phyloP scores from a whole-genome alignment of 2,888 invertebrate genomes.

The Netelia virgata region DNA sequence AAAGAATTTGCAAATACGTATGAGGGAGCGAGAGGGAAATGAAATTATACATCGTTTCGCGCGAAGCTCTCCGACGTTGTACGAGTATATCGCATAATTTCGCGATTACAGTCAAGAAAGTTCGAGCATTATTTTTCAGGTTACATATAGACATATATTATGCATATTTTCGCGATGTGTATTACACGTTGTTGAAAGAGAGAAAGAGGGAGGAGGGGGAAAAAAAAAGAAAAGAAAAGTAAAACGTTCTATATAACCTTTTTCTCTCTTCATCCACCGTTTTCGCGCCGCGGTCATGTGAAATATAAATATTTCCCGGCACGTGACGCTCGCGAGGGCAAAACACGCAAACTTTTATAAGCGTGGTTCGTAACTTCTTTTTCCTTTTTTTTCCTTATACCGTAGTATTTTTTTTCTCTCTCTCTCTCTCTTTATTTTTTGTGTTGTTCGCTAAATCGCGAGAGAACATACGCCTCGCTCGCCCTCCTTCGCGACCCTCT shows the following conservation, averaged over 20 bases:
- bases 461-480: slow-evolving; percentile 44
- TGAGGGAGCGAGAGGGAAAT: no score
- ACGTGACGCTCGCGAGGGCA: slow-evolving; percentile 54
- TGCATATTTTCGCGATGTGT: neutral
- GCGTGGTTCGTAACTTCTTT: slow-evolving; percentile 56
- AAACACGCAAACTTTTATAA: slow-evolving; percentile 68
- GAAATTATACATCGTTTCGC: no score
- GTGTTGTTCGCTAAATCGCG: slow-evolving; percentile 51
- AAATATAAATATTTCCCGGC: slow-evolving; percentile 65
- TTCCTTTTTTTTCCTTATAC: slow-evolving; percentile 29
- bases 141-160: neutral
- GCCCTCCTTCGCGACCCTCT: slow-evolving; percentile 16
- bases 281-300: slow-evolving; percentile 47
- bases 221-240: neutral
- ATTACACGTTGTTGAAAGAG: slow-evolving; percentile 29
- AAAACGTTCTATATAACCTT: slow-evolving; percentile 27
- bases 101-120: neutral
- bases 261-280: slow-evolving; percentile 41
- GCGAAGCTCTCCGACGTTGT: neutral
- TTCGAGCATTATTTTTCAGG: slow-evolving; percentile 3
- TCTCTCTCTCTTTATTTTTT: neutral
- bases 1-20: no score
- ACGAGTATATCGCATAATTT: neutral
- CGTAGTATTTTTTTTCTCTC: neutral
- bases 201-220: slow-evolving; percentile 26